Conservation (phyloP, 2,888 invertebrate species). For the Tenthredo scrophulariae region DNA sequence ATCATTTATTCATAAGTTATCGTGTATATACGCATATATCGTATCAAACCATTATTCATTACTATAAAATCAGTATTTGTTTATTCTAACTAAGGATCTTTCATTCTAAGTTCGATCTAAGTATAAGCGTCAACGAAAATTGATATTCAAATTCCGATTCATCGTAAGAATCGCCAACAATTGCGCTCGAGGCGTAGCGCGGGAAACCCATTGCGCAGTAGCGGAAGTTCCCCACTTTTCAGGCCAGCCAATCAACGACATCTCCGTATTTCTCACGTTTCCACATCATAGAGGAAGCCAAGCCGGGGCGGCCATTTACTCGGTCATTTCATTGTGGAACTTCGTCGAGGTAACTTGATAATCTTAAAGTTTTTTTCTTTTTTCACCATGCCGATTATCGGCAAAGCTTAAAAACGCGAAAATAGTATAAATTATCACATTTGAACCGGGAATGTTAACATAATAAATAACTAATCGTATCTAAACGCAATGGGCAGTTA, state of each 20-base stretch:
- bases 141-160: neutral
- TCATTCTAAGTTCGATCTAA: neutral
- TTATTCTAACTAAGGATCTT: neutral
- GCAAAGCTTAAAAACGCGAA: neutral
- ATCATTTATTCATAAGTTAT: neutral
- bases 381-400: neutral
- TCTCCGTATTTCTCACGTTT: neutral
- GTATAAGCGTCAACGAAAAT: neutral
- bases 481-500: neutral
- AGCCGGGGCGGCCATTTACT: slow-evolving; percentile 30
- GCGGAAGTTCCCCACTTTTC: slow-evolving; percentile 32
- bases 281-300: neutral
- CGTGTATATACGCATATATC: neutral
- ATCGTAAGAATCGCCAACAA: neutral
- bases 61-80: neutral
- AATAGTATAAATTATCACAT: neutral
- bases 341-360: neutral
- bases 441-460: neutral
- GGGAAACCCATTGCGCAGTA: slow-evolving; percentile 19
- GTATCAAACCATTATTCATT: neutral
- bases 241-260: neutral
- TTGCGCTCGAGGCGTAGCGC: neutral
- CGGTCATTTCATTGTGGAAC: slow-evolving; percentile 26
- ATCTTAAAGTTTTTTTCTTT: neutral
- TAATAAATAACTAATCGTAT: neutral